Percentiles rank a stretch among this genome's conserved stretches.
phyloP scores from a whole-genome alignment of 2,888 invertebrate genomes.

The Molorchus minor region DNA sequence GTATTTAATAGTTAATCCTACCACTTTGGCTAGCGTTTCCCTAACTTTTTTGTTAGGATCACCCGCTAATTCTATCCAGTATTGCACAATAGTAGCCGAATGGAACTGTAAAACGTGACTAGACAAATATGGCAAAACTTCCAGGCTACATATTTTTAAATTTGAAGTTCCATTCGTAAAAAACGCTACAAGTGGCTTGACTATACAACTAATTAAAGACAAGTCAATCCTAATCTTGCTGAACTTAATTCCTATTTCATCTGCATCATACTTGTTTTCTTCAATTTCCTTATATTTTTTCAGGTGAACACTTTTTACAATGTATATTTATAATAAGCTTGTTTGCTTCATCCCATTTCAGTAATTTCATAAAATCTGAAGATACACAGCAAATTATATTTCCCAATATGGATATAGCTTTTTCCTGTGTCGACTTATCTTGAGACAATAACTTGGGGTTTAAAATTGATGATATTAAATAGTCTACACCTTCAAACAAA shows the following conservation, averaged over 20 bases:
- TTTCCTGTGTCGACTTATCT: constrained; percentile 28
- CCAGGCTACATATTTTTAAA: constrained; percentile 56
- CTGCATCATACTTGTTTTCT: constrained; percentile 21
- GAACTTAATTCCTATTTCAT: constrained; percentile 34
- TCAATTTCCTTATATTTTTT: constrained; percentile 19
- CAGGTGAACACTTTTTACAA: constrained; percentile 51
- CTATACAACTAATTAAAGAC: constrained; percentile 46
- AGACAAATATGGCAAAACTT: constrained; percentile 60
- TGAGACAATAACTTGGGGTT: constrained; percentile 30
- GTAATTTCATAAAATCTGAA: constrained; percentile 46
- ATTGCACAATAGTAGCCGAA: constrained; percentile 52
- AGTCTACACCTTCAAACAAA: constrained; percentile 44
- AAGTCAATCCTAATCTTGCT: constrained; percentile 43
- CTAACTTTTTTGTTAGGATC: constrained; percentile 58
- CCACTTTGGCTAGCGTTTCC: constrained; percentile 54
- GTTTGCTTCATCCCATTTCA: constrained; percentile 32
- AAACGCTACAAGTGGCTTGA: constrained; percentile 49
- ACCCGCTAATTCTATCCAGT: constrained; percentile 60
- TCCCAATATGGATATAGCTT: constrained; percentile 42
- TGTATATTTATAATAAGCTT: constrained; percentile 30
- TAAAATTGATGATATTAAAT: constrained; percentile 38
- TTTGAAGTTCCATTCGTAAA: constrained; percentile 41
- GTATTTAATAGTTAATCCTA: constrained; percentile 54
- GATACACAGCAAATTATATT: constrained; percentile 48
- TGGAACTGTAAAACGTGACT: constrained; percentile 62